Conservation (phyloP, 2,797 vertebrate genomes). For the Orestias chungarensis region DNA sequence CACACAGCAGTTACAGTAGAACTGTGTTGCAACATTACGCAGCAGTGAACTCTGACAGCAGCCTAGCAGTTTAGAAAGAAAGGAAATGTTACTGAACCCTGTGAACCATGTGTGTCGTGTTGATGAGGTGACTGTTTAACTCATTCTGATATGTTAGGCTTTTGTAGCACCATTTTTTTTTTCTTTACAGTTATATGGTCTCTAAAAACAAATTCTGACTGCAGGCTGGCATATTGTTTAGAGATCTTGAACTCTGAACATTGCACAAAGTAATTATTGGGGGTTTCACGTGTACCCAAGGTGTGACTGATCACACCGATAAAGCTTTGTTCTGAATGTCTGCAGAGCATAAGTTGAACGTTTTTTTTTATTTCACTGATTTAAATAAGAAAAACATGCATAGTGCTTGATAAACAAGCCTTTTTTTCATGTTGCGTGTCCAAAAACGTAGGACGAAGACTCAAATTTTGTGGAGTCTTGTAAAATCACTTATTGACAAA, state of each 20-base stretch:
- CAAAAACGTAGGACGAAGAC: neutral
- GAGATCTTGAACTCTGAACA: constrained; percentile 18
- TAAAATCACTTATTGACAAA: neutral
- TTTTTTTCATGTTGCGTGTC: neutral
- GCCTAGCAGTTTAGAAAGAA: constrained; percentile 2
- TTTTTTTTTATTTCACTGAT: neutral
- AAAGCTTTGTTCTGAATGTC: neutral
- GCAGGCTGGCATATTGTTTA: neutral
- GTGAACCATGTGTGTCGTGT: constrained; percentile 10
- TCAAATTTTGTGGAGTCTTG: neutral
- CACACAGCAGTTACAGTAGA: constrained; percentile 16
- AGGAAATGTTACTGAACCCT: constrained; percentile 25
- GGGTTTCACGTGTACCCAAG: neutral
- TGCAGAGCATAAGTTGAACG: constrained; percentile 7
- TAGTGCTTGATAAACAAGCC: neutral
- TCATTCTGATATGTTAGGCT: neutral
- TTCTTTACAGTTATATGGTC: neutral
- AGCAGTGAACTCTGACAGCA: constrained; percentile 22
- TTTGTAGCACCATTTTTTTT: neutral
- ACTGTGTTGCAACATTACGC: constrained; percentile 48
- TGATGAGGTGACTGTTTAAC: constrained; percentile 27
- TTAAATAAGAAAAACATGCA: neutral
- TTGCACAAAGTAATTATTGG: neutral
- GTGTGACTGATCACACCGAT: constrained; percentile 25
- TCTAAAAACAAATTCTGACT: neutral